Base-by-base conservation (phyloP, 2,113 vertebrate genomes). In the Apus apus region DNA sequence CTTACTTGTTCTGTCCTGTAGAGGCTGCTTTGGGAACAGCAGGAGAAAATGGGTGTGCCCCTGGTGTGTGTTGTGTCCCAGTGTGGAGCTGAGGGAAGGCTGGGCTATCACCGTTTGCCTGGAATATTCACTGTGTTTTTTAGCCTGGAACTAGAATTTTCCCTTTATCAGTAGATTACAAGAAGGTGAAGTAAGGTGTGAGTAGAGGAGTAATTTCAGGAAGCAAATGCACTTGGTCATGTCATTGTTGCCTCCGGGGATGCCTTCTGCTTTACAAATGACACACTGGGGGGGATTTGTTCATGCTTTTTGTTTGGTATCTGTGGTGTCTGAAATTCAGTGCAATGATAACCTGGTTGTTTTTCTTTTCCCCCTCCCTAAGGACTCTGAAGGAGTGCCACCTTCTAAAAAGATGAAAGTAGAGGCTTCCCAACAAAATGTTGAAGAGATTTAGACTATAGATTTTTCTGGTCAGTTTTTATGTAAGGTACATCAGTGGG, bases 351-450 rank as follows among this genome's bases (percentile, higher is more conserved):
- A 96, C 83, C 1, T 81, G 93, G 84, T 87, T 96, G 93, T 92
- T 87, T 95, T 89, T 92, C 51, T 94, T 83, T 94, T 66, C 46
- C 81, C 70, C 64, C 62, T 34, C 85, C 29, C 95, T 23, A 58
- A 99, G 99, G 99, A 99, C 97, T 98, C 98, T 96, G 99, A 99
- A 97, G 99, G 99, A 92, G 98, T 96, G 61, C 99, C 99, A 30
- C 98, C 99, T 97, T 98, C 96, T 93, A 99, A 99, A 98, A 99
- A 99, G 97, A 98, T 98, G 98, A 99, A 99, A 98, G 96, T 98
- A 97, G 99, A 99, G 97, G 97, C 98, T 96, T 98, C 99, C 61
- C 98, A 99, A 97, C 99, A 98, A 98, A 99, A 98, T 93, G 97
- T 98, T 78, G 99, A 99, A 93, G 99, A 99, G 97, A 99, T 99